These are phyloP conservation scores for Platyura marginata DNA, from an alignment of 1,140 invertebrate genomes.

Conservation along the genomic window DNA sequence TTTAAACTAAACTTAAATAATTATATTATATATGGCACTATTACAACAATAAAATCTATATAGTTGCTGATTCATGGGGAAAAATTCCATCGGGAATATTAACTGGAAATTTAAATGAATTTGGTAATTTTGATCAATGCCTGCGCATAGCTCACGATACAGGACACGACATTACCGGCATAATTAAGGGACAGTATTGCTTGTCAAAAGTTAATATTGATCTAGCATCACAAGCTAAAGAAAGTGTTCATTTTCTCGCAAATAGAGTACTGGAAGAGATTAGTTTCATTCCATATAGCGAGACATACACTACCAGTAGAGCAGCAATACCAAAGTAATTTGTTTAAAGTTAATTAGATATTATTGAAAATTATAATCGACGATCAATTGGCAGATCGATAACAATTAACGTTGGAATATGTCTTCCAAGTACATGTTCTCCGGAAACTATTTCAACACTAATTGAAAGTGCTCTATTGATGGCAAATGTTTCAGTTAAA, in stretches of 20 bases:
- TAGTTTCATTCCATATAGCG: too few relatives aligned
- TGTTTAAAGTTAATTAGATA: too few relatives aligned
- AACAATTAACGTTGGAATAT: constrained; percentile 11
- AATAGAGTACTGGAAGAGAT: too few relatives aligned
- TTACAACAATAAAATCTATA: too few relatives aligned
- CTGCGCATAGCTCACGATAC: neutral
- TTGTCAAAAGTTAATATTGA: neutral
- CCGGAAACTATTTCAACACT: constrained; percentile 8
- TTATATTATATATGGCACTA: too few relatives aligned
- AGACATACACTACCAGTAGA: too few relatives aligned
- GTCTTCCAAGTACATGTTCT: constrained; percentile 10
- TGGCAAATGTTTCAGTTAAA: constrained; percentile 4
- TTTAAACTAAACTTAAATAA: too few relatives aligned
- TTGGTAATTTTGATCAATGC: constrained; percentile 17
- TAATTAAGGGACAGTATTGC: neutral
- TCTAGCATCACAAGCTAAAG: too few relatives aligned
- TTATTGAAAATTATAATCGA: too few relatives aligned
- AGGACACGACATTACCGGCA: neutral
- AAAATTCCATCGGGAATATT: constrained; percentile 17
- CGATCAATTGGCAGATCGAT: neutral
- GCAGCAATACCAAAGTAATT: too few relatives aligned
- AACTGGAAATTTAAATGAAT: constrained; percentile 15
- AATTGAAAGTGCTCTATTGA: constrained; percentile 6
- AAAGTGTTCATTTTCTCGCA: too few relatives aligned
- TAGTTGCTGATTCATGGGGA: constrained; percentile 19